Base-by-base conservation (phyloP, 2,888 invertebrate genomes). In the Pomacea canaliculata region DNA sequence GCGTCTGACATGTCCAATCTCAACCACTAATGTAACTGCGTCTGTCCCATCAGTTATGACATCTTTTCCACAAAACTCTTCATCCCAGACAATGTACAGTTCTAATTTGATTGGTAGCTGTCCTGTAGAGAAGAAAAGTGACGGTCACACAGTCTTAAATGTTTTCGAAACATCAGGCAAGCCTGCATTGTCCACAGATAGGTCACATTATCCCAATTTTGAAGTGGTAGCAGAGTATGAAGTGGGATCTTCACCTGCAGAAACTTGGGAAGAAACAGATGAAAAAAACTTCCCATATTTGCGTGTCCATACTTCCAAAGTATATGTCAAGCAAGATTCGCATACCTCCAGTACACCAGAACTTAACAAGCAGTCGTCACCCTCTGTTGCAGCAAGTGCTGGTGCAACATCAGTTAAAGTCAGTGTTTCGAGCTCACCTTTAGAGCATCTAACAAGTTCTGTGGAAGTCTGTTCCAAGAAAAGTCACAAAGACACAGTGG, bases 151-250 rank as follows among this genome's bases (percentile, higher is more conserved):
- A 63, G 63, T 27, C n/a, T n/a, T 19, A 19, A 27, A 12, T 63
- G 7, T 27, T 12, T n/a, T 63, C 2, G 27, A 63, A 27, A 27
- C 10, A 8, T n/a, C n/a, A 18, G 23, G 27, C 7, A 27, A 23
- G 23, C 12, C 63, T 63, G 23, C 63, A 18, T 27, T 63, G 63
- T 10, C 63, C 19, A 19, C 63, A 63, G 63, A 19, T 19, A n/a
- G 27, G 63, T 23, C n/a, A 10, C n/a, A 10, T 27, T 23, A 12
- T 16, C 23, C n/a, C 23, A 63, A 19, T 63, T 63, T 63, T 63
- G 63, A 63, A 63, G 63, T 63, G 63, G 63, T 63, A n/a, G 63
- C 63, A 5, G 63, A 63, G 27, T 63, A 63, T 19, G 63, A 63
- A 63, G 23, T 63, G 63, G 63, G 63, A 63, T 63, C 63, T 27